These are phyloP conservation scores for Catamblyrhynchus diadema DNA, from an alignment of 2,797 vertebrate genomes.

Conservation along the genomic window DNA sequence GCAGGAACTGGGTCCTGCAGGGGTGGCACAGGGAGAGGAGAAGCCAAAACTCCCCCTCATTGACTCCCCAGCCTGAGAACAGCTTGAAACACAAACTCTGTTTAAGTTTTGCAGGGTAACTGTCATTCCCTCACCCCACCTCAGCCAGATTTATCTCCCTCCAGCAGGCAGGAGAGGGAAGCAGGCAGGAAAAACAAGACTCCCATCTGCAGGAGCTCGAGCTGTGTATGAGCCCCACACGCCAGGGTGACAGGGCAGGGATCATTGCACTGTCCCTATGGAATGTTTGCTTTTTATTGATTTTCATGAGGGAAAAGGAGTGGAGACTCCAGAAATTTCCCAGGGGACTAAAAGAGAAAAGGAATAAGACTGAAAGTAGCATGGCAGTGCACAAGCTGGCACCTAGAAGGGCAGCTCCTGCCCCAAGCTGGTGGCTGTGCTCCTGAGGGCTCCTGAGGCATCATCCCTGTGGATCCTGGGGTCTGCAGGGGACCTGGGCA, in stretches of 20 bases:
- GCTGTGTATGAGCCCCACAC: not conserved
- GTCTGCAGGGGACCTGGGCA: not conserved
- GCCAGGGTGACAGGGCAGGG: not conserved
- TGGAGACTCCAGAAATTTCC: not conserved
- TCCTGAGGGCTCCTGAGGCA: not conserved
- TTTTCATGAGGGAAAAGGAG: not conserved
- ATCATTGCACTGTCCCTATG: not conserved
- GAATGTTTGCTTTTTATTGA: not conserved
- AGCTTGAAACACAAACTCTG: not conserved
- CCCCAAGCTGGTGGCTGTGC: not conserved
- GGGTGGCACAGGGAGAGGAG: not conserved
- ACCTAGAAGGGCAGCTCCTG: not conserved
- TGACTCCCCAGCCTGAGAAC: not conserved
- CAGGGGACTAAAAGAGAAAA: not conserved
- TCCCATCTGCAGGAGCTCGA: not conserved
- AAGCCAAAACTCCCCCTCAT: not conserved
- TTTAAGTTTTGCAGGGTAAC: not conserved
- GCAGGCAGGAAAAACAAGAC: not conserved
- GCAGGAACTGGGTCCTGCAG: not conserved
- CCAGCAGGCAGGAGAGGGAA: not conserved
- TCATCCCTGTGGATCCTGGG: not conserved
- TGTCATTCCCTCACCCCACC: not conserved
- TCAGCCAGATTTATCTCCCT: not conserved
- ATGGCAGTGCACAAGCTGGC: not conserved
- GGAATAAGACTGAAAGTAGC: not conserved